Base-by-base conservation (phyloP, 2,797 vertebrate species). In the Acanthurus tractus region DNA sequence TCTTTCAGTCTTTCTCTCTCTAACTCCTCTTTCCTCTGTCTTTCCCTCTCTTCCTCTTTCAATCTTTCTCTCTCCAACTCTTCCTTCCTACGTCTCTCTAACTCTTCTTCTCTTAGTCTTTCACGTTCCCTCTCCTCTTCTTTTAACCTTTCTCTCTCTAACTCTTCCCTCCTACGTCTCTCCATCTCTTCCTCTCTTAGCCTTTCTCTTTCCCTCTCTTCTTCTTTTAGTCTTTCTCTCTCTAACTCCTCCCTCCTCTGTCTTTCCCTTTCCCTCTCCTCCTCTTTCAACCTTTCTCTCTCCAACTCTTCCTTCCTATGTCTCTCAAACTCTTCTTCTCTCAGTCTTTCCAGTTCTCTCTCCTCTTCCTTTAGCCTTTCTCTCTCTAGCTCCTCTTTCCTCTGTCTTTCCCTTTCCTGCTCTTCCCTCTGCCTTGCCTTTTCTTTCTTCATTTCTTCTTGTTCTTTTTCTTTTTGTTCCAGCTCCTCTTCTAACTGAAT, bases 401-500 rank as follows among this genome's bases (percentile, higher is more conserved):
- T 6, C 10, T 79, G 25, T 84, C 81, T 46, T 7, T 25, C n/a
- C n/a, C n/a, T n/a, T n/a, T n/a, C 23, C 13, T 3, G 10, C 11
- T 48, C 44, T 2, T 46, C 25, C 1, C n/a, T n/a, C n/a, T 48
- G 59, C 23, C n/a, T 70, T 2, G 64, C 63, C 63, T 63, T 53
- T 29, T 25, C 23, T 25, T 25, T 29, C 52, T 53, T 23, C 23
- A 22, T 82, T 36, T 84, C 81, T 20, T 59, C 45, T 18, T 59
- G 81, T 36, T 84, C 81, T 20, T 59, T 40, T 18, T 63, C 63
- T 25, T 58, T 67, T 20, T 0, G 40, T 63, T 70, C 84, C 10
- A 9, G 54, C 64, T 83, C 74, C 40, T 85, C 83, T 42, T 83
- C 82, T 17, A 79, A 42, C 42, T 80, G 56, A 6, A 73, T 55